Evolutionary conservation across 2,888 invertebrate species (phyloP), one percentile per base, ranked within the genome.

Genomic region (Dynastes maya): DNA sequence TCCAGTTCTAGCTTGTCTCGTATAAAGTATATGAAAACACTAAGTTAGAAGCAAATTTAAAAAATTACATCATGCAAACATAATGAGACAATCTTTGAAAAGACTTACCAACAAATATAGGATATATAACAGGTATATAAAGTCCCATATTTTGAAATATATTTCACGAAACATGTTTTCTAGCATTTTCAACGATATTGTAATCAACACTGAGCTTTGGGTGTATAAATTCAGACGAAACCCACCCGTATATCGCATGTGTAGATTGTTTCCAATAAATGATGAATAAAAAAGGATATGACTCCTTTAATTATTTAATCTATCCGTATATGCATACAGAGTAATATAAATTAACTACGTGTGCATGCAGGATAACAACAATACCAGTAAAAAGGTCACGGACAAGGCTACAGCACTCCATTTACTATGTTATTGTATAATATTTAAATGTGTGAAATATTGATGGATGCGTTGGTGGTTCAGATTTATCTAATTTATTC

Each of bases 121-220:
- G 29, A 37, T 32, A n/a, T 63, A 11, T 11, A 63, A 8, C 6
- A 63, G 13, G 8, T 63, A 63, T 32, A 63, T 32, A 11, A 29
- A 22, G 9, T 63, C 27, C 29, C 29, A 63, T 29, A 63, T 13
- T 1, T 9, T 11, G 11, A 27, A 9, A 32, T 13, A 32, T 11
- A 63, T n/a, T 29, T 63, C 32, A 63, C 63, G 32, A 29, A 63
- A 63, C 13, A 63, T 29, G 2, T n/a, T 32, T 63, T 63, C 63
- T 5, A 32, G 63, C 63, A 63, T 63, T 63, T 32, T 32, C 63
- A 13, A 29, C 32, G 29, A 5, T 1, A 13, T 32, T 9, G 3
- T 13, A 63, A 63, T 32, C 29, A 32, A 29, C 1, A 63, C 63
- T 63, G 29, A 63, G 32, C 9, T 9, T 55, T 22, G 55, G 45